Base-by-base conservation (phyloP, 2,797 vertebrate genomes). In the Muscicapa striata region DNA sequence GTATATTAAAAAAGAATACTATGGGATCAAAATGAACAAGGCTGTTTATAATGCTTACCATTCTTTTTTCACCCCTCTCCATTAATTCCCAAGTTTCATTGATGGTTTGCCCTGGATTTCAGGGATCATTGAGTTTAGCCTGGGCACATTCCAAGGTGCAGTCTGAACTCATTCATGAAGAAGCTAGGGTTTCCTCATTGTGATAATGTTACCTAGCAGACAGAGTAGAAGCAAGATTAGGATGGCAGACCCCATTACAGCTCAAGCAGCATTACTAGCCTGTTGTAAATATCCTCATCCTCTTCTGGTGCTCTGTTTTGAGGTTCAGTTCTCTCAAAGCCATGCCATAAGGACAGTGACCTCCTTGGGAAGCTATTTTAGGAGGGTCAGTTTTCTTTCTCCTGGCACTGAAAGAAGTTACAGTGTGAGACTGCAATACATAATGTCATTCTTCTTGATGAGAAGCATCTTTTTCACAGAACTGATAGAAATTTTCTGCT, bases 11-110 rank as follows among this genome's bases (percentile, higher is more conserved):
- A 10, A 75, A 32, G 12, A 52, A 43, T 10, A 32, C 11, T 6
- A 51, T 15, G 16, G 23, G 5, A 58, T 29, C 27, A 79, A 79
- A 77, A 17, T 6, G 2, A 29, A 45, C 61, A 59, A 59, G 6
- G 22, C 2, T 49, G 8, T 66, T 86, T 61, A 51, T 41, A 49
- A 68, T 7, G 5, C 8, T 70, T 80, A 38, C 3, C 48, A 9
- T 7, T 61, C 7, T 29, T 26, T 63, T 34, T 19, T 12, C 3
- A 1, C 2, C 13, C 4, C 3, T 5, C 13, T 5, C 6, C 6
- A 13, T 58, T 61, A 78, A 75, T 48, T 81, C 36, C 10, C 8
- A 68, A 22, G 4, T 55, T 52, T 73, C 43, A 51, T 2, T 55
- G 32, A 23, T 55, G 16, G 15, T 26, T 77, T 91, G 32, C 14